These are phyloP conservation scores for Urocitellus parryii DNA, from an alignment of 2,113 vertebrate species.

Conservation along the genomic window DNA sequence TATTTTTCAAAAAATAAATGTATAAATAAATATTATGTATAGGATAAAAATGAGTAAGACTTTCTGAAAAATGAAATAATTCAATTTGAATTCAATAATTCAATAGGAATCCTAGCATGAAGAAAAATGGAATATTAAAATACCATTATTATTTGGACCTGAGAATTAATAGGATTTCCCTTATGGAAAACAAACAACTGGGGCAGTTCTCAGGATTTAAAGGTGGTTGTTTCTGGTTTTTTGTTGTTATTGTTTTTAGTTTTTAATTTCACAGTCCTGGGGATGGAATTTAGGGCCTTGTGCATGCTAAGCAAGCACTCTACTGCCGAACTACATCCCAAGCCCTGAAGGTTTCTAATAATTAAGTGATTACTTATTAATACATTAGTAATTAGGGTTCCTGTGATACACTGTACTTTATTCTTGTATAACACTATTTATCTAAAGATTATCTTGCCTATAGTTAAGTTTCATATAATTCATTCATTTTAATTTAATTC, in stretches of 20 bases:
- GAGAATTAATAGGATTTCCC: conserved; percentile 54
- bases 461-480: background rate
- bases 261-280: background rate
- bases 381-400: background rate
- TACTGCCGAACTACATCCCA: background rate
- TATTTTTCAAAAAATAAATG: background rate
- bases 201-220: conserved; percentile 6
- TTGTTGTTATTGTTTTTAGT: background rate
- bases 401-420: background rate
- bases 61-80: conserved; percentile 35
- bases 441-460: conserved; percentile 1
- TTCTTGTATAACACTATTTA: background rate
- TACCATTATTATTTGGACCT: conserved; percentile 54
- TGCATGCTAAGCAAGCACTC: background rate
- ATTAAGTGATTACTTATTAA: conserved; percentile 42
- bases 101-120: background rate
- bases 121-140: background rate
- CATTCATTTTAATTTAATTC: conserved; percentile 45
- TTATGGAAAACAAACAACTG: background rate
- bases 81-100: no score
- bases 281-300: background rate
- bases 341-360: background rate
- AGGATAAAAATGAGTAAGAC: conserved; percentile 39
- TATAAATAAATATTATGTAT: background rate
- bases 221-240: background rate